A percentile compares a stretch with the other conserved stretches of the same genome.
phyloP scores from a whole-genome alignment of 2,797 vertebrate species.

The Melanotaenia nigrans region DNA sequence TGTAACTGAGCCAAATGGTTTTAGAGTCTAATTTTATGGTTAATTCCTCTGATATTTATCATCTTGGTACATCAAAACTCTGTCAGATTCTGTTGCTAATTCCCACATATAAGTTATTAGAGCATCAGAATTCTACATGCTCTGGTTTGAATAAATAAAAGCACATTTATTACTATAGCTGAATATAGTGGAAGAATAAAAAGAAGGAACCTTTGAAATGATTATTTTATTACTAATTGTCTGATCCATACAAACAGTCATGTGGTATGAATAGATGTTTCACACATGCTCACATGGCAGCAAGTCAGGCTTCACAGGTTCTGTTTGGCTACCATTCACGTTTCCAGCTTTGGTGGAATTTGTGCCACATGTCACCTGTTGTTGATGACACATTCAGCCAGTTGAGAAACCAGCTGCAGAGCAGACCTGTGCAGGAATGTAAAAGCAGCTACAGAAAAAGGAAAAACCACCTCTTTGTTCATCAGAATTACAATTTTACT shows the following conservation, averaged over 20 bases:
- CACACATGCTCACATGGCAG: not conserved
- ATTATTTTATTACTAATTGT: not conserved
- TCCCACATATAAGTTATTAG: too few species aligned
- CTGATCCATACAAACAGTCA: not conserved
- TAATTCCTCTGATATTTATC: not conserved
- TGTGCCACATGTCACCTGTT: not conserved
- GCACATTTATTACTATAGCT: too few species aligned
- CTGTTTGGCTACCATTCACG: not conserved
- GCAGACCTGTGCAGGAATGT: not conserved
- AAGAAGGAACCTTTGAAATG: not conserved
- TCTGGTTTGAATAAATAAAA: too few species aligned
- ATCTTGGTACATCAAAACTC: not conserved
- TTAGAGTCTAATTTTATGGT: not conserved
- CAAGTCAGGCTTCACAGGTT: not conserved
- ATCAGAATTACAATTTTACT: not conserved
- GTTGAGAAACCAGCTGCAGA: constrained; percentile 2
- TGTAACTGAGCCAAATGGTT: constrained; percentile 11
- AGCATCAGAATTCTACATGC: too few species aligned
- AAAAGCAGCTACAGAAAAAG: not conserved
- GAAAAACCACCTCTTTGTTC: not conserved
- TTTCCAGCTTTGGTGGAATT: constrained; percentile 7
- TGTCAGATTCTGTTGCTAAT: too few species aligned
- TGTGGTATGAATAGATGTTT: not conserved
- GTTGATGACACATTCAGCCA: not conserved
- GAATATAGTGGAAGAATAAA: too few species aligned